These are phyloP conservation scores for Fistularia tabacaria DNA, from an alignment of 2,797 vertebrate genomes.

Conservation along the genomic window DNA sequence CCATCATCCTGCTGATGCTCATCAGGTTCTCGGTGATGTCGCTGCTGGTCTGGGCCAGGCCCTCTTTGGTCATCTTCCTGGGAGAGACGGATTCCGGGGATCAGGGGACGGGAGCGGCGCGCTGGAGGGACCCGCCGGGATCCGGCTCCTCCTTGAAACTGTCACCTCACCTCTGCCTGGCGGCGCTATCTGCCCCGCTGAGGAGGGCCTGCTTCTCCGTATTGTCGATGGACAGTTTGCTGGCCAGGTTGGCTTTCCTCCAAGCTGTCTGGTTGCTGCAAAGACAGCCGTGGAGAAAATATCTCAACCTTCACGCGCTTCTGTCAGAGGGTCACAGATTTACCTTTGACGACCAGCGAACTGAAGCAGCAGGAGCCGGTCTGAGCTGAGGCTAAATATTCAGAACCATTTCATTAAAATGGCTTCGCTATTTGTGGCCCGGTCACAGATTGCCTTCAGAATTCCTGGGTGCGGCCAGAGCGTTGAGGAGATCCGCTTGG, in stretches of 20 bases:
- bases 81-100: slow-evolving; percentile 1
- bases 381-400: too few species aligned
- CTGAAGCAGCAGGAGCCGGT: too few species aligned
- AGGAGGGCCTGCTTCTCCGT: slow-evolving; percentile 91
- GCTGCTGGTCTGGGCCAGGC: slow-evolving; percentile 84
- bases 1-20: slow-evolving; percentile 96
- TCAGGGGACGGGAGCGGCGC: too few species aligned
- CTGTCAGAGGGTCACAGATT: too few species aligned
- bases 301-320: neutral
- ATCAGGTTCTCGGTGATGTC: slow-evolving; percentile 92
- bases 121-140: too few species aligned
- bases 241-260: slow-evolving; percentile 94
- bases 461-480: too few species aligned
- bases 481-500: too few species aligned
- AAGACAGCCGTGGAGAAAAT: slow-evolving; percentile 5
- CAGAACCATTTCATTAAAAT: too few species aligned
- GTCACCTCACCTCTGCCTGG: slow-evolving; percentile 82
- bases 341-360: too few species aligned
- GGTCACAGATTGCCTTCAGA: too few species aligned
- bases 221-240: slow-evolving; percentile 92
- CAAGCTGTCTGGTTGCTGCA: slow-evolving; percentile 92
- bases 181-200: slow-evolving; percentile 70
- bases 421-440: too few species aligned
- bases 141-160: neutral
- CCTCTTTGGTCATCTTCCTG: slow-evolving; percentile 90